Base-by-base conservation (phyloP, 2,113 vertebrate species). In the Numida meleagris region DNA sequence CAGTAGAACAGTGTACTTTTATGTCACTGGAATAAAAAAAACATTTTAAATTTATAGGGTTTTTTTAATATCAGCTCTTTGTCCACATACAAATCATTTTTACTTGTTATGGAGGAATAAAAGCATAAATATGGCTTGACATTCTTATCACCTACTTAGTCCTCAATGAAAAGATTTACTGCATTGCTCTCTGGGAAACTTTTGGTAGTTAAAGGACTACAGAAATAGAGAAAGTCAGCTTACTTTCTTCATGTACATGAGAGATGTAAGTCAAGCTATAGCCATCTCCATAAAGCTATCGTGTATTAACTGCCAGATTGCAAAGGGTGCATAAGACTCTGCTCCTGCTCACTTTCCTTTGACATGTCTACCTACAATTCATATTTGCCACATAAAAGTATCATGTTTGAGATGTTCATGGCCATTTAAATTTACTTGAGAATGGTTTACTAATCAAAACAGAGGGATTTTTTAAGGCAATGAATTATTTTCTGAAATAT, bases 101-200 rank as follows among this genome's bases (percentile, higher is more conserved):
- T 90, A 82, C 75, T 96, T 2, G 2, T 80, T 96, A 51, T 34
- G 86, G 65, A 75, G 72, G 82, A 62, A 93, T 91, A 93, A 91
- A 82, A 14, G 2, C 71, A 92, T 94, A 97, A 95, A 93, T 92
- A 94, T 86, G 76, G 89, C 73, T 96, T 92, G 91, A 79, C 82
- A 90, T 82, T 77, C 90, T 97, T 96, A 96, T 97, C 95, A 95
- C 76, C 66, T 91, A 90, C 51, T 57, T 57, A 68, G 6, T 89
- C 93, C 81, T 45, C 78, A 77, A 10, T 42, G 38, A 45, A 58
- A 87, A 96, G 91, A 97, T 97, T 97, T 97, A 97, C 42, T 51
- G 33, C 38, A 27, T 27, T 72, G 46, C 51, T 85, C 45, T 48
- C 29, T 93, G 95, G 95, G 91, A 94, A 96, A 93, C 17, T 29